Base-by-base conservation (phyloP, 1,140 invertebrate genomes). In the Triops longicaudatus region DNA sequence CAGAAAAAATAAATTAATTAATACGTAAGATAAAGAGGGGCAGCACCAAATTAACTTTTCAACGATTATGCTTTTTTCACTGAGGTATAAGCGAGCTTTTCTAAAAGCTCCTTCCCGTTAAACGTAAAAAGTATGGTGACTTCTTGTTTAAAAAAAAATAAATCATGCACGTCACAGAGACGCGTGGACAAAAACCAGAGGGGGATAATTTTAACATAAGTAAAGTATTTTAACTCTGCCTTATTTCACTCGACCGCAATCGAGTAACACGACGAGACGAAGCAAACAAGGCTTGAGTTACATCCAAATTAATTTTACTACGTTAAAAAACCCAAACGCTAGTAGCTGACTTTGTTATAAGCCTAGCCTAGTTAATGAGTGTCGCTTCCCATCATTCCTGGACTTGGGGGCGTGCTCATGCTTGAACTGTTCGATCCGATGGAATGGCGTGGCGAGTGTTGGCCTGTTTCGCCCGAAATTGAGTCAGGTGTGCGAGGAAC, bases 351-450 rank as follows among this genome's bases (percentile, higher is more conserved):
- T 63, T 14, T 14, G 5, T 63, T 63, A 17, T 22, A 63, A 2
- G 50, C 22, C 22, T 17, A 2, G n/a, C 22, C 7, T 63, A 63
- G 1, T 63, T 22, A 63, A 63, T 63, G 50, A 14, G 50, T 17
- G 14, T 63, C 50, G 22, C 22, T 17, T 63, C 50, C 50, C 76
- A 63, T 50, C 28, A 75, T 63, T 14, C 76, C 89, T 42, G 91
- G 90, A 82, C 89, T 91, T 28, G 91, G 91, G 76, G 91, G 91
- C 78, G 90, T 92, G 77, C 91, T 92, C 79, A 90, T 86, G 83
- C 90, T 92, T 85, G 91, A 92, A 83, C 92, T 92, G 84, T 93
- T 93, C 63, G 91, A 93, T 31, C 91, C 91, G 81, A 92, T 89
- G 50, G 91, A 93, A 82, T 92, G 91, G 76, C 91, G 87, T 44